Evolutionary conservation across 2,797 vertebrate species (phyloP).

Genomic region (Tolypeutes matacus): DNA sequence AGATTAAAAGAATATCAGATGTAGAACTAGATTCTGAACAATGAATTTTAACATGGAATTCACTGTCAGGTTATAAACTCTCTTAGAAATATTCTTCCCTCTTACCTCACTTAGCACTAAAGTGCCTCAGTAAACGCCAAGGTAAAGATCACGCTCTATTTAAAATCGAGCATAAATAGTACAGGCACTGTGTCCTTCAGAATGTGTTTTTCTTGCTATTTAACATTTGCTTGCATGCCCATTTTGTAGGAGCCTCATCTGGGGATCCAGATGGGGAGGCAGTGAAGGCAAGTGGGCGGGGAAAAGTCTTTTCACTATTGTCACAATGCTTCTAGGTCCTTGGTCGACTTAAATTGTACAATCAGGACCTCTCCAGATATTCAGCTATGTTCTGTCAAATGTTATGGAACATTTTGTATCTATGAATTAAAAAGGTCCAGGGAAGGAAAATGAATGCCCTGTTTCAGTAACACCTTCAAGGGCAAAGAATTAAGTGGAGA

Average conservation of each 20-base stretch:
- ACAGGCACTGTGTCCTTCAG: not conserved
- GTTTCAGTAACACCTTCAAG: not conserved
- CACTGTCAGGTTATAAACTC: not conserved
- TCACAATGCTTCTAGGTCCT: not conserved
- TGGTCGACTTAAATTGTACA: not conserved
- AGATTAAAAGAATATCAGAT: constrained; percentile 40
- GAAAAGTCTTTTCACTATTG: not conserved
- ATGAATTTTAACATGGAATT: constrained; percentile 53
- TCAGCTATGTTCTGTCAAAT: not conserved
- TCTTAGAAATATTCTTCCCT: not conserved
- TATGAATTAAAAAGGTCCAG: not conserved
- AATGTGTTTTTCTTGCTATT: not conserved
- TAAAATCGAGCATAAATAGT: not conserved
- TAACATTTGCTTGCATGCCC: not conserved
- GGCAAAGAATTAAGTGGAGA: not conserved
- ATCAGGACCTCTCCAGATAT: not conserved
- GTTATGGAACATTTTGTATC: not conserved
- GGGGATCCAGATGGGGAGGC: no score
- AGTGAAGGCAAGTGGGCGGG: not conserved
- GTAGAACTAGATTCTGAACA: not conserved
- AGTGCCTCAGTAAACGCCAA: not conserved
- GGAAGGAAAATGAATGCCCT: not conserved
- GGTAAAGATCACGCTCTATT: not conserved
- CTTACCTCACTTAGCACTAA: not conserved
- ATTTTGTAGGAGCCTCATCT: not conserved